Percentiles rank a stretch among this genome's conserved stretches.
These are phyloP conservation scores for Drosophila eugracilis DNA, from an alignment of 1,140 invertebrate species.

Conservation along the genomic window DNA sequence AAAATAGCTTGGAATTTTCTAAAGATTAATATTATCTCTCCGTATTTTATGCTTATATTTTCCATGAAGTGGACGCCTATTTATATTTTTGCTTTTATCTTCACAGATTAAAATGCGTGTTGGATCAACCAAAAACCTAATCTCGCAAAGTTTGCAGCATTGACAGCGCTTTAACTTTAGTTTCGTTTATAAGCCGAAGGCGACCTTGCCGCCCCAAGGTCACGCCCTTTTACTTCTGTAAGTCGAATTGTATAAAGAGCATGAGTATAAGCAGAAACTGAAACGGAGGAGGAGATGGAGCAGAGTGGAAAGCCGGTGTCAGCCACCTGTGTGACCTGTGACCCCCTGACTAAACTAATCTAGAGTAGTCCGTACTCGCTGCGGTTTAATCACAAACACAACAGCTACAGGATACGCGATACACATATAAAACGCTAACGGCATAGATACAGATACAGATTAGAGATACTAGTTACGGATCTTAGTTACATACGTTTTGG, in stretches of 20 bases:
- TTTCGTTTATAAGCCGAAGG: constrained; percentile 45
- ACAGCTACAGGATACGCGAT: constrained; percentile 52
- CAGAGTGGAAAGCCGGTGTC: neutral
- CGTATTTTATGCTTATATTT: neutral
- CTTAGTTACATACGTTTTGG: constrained; percentile 56
- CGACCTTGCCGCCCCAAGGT: constrained; percentile 34
- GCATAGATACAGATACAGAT: constrained; percentile 41
- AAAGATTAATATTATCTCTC: neutral
- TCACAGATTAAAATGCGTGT: constrained; percentile 66
- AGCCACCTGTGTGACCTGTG: neutral
- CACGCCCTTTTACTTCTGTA: constrained; percentile 37
- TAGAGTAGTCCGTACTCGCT: constrained; percentile 9
- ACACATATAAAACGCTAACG: constrained; percentile 27
- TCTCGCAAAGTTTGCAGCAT: constrained; percentile 75
- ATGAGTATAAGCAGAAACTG: constrained; percentile 9
- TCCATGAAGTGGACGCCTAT: neutral
- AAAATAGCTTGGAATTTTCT: neutral
- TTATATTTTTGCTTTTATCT: neutral
- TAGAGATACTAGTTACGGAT: constrained; percentile 70
- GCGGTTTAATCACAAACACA: constrained; percentile 25
- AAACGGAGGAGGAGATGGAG: neutral
- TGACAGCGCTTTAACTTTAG: constrained; percentile 71
- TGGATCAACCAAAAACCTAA: constrained; percentile 77
- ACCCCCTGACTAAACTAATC: constrained; percentile 12
- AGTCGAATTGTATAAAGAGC: constrained; percentile 38